Percentiles rank a stretch among this genome's conserved stretches.
Evolutionary conservation across 2,888 invertebrate species (phyloP).

Genomic region (Drosophila kanekoi): DNA sequence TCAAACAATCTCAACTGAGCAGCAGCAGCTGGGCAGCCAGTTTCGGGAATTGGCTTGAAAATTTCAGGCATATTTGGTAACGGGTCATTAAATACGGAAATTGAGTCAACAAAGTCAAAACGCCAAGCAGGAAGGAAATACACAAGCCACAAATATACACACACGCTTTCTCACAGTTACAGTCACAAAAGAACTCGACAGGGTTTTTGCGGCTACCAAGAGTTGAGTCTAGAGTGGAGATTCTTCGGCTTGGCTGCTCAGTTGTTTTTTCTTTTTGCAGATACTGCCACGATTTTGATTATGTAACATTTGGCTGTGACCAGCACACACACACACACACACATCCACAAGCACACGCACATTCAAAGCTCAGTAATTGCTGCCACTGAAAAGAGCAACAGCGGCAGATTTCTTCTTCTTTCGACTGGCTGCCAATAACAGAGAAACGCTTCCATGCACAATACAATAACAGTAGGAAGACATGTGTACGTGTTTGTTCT

Average conservation of each 20-base stretch:
- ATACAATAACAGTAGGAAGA: slow-evolving; percentile 6
- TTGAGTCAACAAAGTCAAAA: slow-evolving; percentile 80
- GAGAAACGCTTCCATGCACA: slow-evolving; percentile 32
- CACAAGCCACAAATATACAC: slow-evolving; percentile 50
- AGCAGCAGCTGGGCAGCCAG: slow-evolving; percentile 24
- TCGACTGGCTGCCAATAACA: slow-evolving; percentile 67
- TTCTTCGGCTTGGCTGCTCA: slow-evolving; percentile 38
- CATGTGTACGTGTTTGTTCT: background rate
- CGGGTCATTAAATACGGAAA: slow-evolving; percentile 82
- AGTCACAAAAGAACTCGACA: slow-evolving; percentile 44
- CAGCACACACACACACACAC: slow-evolving; percentile 20
- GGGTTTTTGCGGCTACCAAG: slow-evolving; percentile 45
- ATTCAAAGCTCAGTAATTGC: slow-evolving; percentile 48
- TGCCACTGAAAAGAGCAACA: slow-evolving; percentile 43
- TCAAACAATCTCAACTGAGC: slow-evolving; percentile 16
- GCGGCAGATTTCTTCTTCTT: slow-evolving; percentile 14
- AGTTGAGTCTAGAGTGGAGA: slow-evolving; percentile 45
- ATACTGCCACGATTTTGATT: slow-evolving; percentile 51
- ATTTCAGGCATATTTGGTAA: slow-evolving; percentile 75
- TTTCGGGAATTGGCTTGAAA: slow-evolving; percentile 58
- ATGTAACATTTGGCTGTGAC: slow-evolving; percentile 58
- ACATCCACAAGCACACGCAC: slow-evolving; percentile 19
- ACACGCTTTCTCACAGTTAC: slow-evolving; percentile 21
- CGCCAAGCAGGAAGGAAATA: slow-evolving; percentile 63
- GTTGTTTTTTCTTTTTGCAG: slow-evolving; percentile 36